Evolutionary conservation across 2,888 invertebrate genomes (phyloP).

Genomic region (Cephalotes varians): DNA sequence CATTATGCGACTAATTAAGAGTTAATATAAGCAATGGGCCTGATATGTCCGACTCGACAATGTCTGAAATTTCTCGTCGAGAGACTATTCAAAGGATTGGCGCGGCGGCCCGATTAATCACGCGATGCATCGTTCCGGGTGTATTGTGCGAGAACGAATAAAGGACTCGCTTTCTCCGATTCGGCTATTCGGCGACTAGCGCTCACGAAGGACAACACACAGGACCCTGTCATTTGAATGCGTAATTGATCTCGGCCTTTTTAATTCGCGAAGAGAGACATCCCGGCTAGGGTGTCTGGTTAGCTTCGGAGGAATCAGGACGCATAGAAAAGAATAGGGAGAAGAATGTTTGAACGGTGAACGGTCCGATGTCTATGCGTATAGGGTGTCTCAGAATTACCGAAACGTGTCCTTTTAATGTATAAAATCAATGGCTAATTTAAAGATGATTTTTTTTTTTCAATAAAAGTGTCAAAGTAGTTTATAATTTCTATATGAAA

Average conservation of each 20-base stretch:
- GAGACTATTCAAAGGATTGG: conserved; percentile 22
- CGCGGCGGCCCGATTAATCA: conserved; percentile 34
- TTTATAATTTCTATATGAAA: background rate
- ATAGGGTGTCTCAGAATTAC: conserved; percentile 18
- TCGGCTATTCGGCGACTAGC: conserved; percentile 38
- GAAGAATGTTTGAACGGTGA: conserved; percentile 34
- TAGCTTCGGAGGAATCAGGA: background rate
- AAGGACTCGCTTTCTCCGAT: conserved; percentile 42
- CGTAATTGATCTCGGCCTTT: conserved; percentile 52
- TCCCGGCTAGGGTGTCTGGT: conserved; percentile 3
- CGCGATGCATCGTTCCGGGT: conserved; percentile 33
- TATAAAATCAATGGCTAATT: background rate
- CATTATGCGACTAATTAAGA: conserved; percentile 34
- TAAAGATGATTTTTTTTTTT: background rate
- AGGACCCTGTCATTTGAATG: background rate
- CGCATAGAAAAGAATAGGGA: conserved; percentile 19
- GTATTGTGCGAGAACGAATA: conserved; percentile 39
- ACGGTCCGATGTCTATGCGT: background rate
- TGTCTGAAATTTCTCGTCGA: conserved; percentile 15
- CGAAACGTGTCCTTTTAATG: background rate
- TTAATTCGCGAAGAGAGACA: conserved; percentile 45
- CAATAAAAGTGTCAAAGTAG: background rate
- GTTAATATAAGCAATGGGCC: conserved; percentile 14
- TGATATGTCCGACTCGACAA: background rate
- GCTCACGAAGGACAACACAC: conserved; percentile 1